Conservation (phyloP, 23 tunicate species). For the Aplidium turbinatum region DNA sequence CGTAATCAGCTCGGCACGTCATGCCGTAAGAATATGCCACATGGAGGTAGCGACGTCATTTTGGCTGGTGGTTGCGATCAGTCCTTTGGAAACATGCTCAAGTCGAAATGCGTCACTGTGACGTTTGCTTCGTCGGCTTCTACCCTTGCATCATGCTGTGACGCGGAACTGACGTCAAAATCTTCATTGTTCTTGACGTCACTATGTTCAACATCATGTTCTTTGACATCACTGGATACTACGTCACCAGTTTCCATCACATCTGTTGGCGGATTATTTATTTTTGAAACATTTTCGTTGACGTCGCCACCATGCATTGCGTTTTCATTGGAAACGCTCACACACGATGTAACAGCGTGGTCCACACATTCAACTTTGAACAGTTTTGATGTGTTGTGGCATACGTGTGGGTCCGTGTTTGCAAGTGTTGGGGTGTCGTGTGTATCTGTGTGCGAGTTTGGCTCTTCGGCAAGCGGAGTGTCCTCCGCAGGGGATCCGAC, state of each 20-base stretch:
- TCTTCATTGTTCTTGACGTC: neutral
- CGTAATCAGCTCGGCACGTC: no score
- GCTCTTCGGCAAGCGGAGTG: no score
- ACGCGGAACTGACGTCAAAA: neutral
- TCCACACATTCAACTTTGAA: neutral
- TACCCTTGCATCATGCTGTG: neutral
- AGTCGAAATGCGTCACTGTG: constrained; percentile 51
- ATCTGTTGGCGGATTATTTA: neutral
- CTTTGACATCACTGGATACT: neutral
- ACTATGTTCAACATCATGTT: neutral
- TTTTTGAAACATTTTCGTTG: neutral
- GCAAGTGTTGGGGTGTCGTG: neutral
- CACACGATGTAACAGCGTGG: no score
- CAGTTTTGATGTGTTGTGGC: neutral
- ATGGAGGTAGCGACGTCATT: no score
- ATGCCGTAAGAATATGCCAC: no score
- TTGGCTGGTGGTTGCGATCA: no score
- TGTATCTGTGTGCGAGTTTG: neutral
- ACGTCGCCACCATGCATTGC: no score
- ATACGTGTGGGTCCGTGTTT: neutral
- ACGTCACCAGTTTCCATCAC: neutral
- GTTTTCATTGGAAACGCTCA: no score
- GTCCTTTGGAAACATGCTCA: constrained; percentile 49
- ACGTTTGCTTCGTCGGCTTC: constrained; percentile 40
- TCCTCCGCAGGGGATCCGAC: no score